These are phyloP conservation scores for Acanthoscelides obtectus DNA, from an alignment of 2,888 invertebrate species.

Conservation along the genomic window DNA sequence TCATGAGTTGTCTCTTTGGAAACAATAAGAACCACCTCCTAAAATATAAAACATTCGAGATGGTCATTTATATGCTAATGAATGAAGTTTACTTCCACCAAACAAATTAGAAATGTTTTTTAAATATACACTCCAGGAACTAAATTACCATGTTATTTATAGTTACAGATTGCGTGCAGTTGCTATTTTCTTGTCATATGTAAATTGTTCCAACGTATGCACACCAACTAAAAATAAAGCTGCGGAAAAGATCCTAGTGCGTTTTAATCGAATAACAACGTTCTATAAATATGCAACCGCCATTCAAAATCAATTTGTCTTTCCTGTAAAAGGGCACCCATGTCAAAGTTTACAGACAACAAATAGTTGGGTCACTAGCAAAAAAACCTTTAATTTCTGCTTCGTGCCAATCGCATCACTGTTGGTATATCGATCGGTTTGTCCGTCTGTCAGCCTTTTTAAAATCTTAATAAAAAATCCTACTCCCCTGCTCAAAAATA, in stretches of 20 bases:
- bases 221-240: neutral
- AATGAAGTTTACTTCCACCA: conserved; percentile 2
- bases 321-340: neutral
- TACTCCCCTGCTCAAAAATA: no score
- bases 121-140: conserved; percentile 15
- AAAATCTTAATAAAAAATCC: no score
- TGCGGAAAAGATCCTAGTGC: neutral
- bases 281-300: neutral
- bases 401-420: no score
- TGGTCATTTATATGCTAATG: conserved; percentile 8
- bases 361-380: no score
- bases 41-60: conserved; percentile 1
- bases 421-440: no score
- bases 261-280: neutral
- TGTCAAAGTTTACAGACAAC: no score
- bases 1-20: neutral
- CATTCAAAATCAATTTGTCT: neutral
- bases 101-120: conserved; percentile 11
- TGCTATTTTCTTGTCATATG: conserved; percentile 10
- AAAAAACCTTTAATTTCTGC: no score
- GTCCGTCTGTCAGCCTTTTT: no score
- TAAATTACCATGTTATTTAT: conserved; percentile 2
- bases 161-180: conserved; percentile 9
- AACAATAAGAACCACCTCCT: neutral
- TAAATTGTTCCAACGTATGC: conserved; percentile 9